Base-by-base conservation (phyloP, 2,888 invertebrate species). In the Ormyrus rosae region DNA sequence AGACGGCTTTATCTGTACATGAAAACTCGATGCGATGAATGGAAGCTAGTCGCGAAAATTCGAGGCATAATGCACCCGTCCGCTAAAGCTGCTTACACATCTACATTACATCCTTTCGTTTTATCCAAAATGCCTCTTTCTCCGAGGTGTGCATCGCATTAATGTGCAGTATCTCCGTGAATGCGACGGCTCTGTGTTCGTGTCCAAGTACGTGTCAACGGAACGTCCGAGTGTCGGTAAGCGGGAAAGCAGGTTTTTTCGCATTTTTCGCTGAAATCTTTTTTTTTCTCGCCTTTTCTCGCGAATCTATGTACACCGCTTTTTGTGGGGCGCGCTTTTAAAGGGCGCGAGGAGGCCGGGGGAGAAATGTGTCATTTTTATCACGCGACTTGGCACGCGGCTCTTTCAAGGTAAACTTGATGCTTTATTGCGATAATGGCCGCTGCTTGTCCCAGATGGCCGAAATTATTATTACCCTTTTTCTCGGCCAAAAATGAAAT, bases 361-460 rank as follows among this genome's bases (percentile, higher is more conserved):
- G 5, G 9, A 9, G 60, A 75, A 68, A 75, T 77, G 7, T 53
- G 70, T 71, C 70, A 58, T 77, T 71, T 77, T 77, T 69, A 64
- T 71, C 13, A 2, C 58, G 10, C 51, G 51, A n/a, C 7, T 48
- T 10, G 45, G 46, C 19, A 48, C 48, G 7, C 19, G 11, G 60
- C 61, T 48, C 70, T 70, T 76, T 76, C 69, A 69, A 69, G 69
- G 69, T 67, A 67, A 74, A 67, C 74, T 69, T 58, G 50, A 34
- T 58, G 13, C 58, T 65, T 58, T 51, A 45, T 65, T 34, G 70
- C 13, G 56, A 68, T 69, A 69, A 76, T 76, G 68, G 67, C 11
- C 48, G 46, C 51, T 46, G 13, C 55, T 61, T 34, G 7, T 48
- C 51, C 13, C 19, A 48, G 45, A n/a, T 9, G 65, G 58, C 34